Evolutionary conservation across 2,888 invertebrate genomes (phyloP).

Genomic region (Agrochola circellaris): DNA sequence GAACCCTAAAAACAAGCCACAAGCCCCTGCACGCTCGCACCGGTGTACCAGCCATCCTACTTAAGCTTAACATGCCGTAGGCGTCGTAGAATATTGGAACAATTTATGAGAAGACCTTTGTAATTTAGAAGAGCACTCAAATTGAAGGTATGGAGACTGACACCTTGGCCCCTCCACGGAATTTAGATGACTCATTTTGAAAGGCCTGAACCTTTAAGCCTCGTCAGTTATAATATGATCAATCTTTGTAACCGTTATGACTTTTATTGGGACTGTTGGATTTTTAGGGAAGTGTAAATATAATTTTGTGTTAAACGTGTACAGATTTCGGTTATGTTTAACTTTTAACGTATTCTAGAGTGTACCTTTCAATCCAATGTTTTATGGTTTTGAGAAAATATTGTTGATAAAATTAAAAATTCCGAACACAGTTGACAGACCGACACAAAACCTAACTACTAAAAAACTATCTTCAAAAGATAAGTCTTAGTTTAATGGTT

Average conservation of each 20-base stretch:
- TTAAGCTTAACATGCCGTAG: constrained; percentile 86
- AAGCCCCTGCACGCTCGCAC: neutral
- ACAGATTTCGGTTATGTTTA: neutral
- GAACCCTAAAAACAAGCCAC: neutral
- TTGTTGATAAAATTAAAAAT: neutral
- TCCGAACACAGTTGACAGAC: neutral
- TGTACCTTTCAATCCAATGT: neutral
- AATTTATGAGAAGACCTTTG: constrained; percentile 89
- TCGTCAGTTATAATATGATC: constrained; percentile 57
- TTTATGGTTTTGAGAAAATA: neutral
- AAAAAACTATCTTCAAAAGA: neutral
- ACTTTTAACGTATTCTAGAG: neutral
- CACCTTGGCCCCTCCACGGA: constrained; percentile 79
- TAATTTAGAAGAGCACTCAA: constrained; percentile 88
- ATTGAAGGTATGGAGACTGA: constrained; percentile 87
- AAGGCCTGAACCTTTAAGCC: constrained; percentile 48
- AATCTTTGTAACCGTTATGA: constrained; percentile 42
- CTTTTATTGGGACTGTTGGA: constrained; percentile 31
- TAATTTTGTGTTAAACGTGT: neutral
- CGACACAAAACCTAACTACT: neutral
- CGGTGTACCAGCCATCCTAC: constrained; percentile 77
- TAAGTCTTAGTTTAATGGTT: neutral
- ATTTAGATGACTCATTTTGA: constrained; percentile 81
- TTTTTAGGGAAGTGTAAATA: constrained; percentile 16
- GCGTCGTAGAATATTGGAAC: constrained; percentile 88